A percentile compares a stretch with the other conserved stretches of the same genome.
Conservation (phyloP, 2,888 invertebrate genomes). For the Orchestes rusci region DNA sequence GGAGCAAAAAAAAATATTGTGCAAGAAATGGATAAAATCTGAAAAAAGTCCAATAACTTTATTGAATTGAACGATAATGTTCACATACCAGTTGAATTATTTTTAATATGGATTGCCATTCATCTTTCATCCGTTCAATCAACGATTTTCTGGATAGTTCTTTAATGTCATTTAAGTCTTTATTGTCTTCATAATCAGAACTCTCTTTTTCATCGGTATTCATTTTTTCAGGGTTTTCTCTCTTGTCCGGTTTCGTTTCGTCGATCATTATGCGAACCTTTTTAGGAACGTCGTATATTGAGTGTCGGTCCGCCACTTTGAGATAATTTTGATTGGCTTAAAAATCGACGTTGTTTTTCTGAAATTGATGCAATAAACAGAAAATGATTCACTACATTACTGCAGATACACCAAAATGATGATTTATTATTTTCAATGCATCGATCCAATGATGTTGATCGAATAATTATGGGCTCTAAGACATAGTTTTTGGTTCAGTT, state of each 20-base stretch:
- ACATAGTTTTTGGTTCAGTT: too few relatives aligned
- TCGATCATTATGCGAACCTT: conserved; percentile 13
- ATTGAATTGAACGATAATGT: neutral
- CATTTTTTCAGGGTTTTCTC: neutral
- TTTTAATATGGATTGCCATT: conserved; percentile 22
- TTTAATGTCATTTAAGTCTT: conserved; percentile 8
- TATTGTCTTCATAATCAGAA: conserved; percentile 1
- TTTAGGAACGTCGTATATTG: conserved; percentile 23
- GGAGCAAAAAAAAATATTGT: conserved; percentile 17
- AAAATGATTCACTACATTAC: too few relatives aligned
- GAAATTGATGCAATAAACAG: too few relatives aligned
- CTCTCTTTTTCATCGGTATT: conserved; percentile 6
- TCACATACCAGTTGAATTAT: conserved; percentile 19
- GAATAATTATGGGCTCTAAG: too few relatives aligned
- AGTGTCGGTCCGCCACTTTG: conserved; percentile 23
- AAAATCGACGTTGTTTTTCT: too few relatives aligned
- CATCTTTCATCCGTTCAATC: conserved; percentile 7
- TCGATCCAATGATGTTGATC: too few relatives aligned
- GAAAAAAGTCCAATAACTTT: conserved; percentile 5
- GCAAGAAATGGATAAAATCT: conserved; percentile 16
- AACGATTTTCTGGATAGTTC: conserved; percentile 7
- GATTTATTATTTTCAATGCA: too few relatives aligned
- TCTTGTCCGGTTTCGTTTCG: neutral
- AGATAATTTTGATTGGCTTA: conserved; percentile 3
- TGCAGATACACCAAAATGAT: too few relatives aligned